Percentiles rank a stretch among this genome's conserved stretches.
phyloP scores from a whole-genome alignment of 2,113 vertebrate species.

The Ammodytes marinus region DNA sequence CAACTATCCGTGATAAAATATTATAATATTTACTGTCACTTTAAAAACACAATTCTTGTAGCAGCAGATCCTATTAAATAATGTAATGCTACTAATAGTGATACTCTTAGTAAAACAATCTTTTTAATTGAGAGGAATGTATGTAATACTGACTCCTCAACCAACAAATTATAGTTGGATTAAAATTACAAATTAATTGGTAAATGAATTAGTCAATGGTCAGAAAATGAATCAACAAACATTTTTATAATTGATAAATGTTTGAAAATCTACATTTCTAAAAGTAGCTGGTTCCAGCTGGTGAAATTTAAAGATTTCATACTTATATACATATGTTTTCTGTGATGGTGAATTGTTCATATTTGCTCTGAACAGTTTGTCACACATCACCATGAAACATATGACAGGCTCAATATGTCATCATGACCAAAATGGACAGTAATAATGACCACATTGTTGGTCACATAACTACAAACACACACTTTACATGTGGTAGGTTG shows the following conservation, averaged over 20 bases:
- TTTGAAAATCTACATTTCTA: too few species aligned
- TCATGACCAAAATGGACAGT: neutral
- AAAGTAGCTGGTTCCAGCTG: too few species aligned
- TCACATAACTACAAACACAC: constrained; percentile 12
- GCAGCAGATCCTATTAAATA: neutral
- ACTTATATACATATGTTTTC: neutral
- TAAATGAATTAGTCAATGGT: too few species aligned
- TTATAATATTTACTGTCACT: neutral
- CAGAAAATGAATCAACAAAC: neutral
- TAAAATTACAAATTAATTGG: too few species aligned
- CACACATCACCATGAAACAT: neutral
- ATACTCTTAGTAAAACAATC: too few species aligned
- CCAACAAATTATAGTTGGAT: neutral
- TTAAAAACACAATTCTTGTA: constrained; percentile 2
- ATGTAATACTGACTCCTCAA: neutral
- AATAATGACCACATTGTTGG: neutral
- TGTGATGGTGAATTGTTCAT: neutral
- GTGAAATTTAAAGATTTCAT: neutral
- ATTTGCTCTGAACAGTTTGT: neutral
- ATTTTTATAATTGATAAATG: neutral
- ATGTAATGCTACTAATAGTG: neutral
- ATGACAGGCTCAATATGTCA: neutral
- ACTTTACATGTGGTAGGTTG: constrained; percentile 5
- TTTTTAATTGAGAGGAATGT: too few species aligned
- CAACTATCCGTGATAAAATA: neutral